Base-by-base conservation (phyloP, 2,888 invertebrate genomes). In the Torymus tubicola region DNA sequence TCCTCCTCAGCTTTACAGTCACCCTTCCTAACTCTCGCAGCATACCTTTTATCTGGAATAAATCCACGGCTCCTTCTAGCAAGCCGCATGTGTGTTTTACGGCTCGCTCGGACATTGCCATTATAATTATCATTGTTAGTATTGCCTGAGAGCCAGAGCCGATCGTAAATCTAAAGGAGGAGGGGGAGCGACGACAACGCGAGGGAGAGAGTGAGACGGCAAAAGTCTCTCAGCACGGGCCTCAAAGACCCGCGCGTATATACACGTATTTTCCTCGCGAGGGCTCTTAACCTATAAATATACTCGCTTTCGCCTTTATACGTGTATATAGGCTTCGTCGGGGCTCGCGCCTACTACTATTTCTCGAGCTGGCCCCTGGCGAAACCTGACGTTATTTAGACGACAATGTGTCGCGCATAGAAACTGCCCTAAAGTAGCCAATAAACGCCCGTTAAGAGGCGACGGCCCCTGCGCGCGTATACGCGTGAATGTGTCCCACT, bases 401-500 rank as follows among this genome's bases (percentile, higher is more conserved):
- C 87, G 88, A 87, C 88, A 90, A 89, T 91, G 91, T 90, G 91
- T 89, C 88, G 89, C 88, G 91, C 91, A 91, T 91, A 91, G 91
- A 91, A 91, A 91, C 89, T 87, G 89, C 89, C 90, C 87, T 88
- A 87, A 91, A 91, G 90, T 86, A 91, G 91, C 89, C 90, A 90
- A 91, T 91, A 91, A 91, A 90, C 87, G 89, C 87, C 14, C 86
- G 87, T 86, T 88, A 87, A 86, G 87, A 85, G 87, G 86, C 86
- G 84, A 14, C 10, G 16, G 55, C 21, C 18, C 10, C 31, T 2
- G 16, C 11, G 14, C 21, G 21, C 21, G n/a, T 57, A n/a, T 8
- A 52, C 42, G 18, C 52, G 14, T 24, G n/a, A 50, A 42, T 42
- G 42, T 42, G 42, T 42, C 24, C 42, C 61, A 14, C 18, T 13